Conservation (phyloP, 23 tunicate genomes). For the Styela plicata region DNA sequence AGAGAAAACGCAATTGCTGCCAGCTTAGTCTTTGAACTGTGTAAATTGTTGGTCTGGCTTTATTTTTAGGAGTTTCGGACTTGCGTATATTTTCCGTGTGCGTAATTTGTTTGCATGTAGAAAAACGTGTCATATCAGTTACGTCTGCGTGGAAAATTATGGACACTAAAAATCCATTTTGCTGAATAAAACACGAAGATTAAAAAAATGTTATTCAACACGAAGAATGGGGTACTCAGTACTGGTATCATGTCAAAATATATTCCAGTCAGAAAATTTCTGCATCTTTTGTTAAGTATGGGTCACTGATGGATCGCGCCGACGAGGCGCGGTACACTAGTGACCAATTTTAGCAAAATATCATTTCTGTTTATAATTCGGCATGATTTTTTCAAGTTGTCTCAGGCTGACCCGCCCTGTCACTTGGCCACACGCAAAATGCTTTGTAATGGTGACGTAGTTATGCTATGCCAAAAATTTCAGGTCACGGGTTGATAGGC, state of each 20-base stretch:
- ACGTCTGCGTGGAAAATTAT: not conserved
- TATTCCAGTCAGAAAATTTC: too few species aligned
- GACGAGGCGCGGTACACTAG: too few species aligned
- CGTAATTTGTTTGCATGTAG: not conserved
- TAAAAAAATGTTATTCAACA: not conserved
- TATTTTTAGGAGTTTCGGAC: not conserved
- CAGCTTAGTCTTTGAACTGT: not conserved
- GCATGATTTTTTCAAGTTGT: not conserved
- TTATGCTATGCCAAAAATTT: not conserved
- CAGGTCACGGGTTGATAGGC: not conserved
- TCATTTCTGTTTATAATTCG: too few species aligned
- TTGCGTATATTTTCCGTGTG: not conserved
- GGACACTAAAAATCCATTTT: not conserved
- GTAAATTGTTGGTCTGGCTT: not conserved
- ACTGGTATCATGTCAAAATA: not conserved
- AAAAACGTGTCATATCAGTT: not conserved
- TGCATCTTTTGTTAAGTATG: too few species aligned
- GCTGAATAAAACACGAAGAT: not conserved
- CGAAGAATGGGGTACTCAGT: not conserved
- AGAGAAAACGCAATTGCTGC: not conserved
- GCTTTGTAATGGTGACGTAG: not conserved
- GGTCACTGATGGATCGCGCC: too few species aligned
- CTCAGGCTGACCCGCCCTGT: not conserved
- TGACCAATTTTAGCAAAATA: too few species aligned
- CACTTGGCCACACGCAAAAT: not conserved